These are phyloP conservation scores for Aurelia aurita complex sp. Pacific DNA, from an alignment of 30 jellyfish, hydroid and myxozoan genomes.

Conservation along the genomic window DNA sequence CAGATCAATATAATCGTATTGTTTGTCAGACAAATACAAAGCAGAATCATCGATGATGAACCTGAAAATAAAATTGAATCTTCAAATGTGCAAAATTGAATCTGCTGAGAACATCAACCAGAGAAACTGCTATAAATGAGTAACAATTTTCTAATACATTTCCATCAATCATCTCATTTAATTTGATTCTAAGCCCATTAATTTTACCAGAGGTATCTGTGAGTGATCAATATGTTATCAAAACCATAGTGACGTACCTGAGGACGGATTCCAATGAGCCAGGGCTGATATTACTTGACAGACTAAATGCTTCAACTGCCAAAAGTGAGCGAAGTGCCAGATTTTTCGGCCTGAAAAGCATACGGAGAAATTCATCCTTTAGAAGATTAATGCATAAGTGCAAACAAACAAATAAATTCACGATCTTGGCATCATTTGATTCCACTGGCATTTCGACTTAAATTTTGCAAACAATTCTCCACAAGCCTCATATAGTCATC, in stretches of 20 bases:
- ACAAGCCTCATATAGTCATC: too few species aligned
- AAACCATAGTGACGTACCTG: conserved; percentile 50
- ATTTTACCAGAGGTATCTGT: too few species aligned
- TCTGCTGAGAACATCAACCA: too few species aligned
- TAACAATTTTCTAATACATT: too few species aligned
- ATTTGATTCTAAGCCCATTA: too few species aligned
- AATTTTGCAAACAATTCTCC: too few species aligned
- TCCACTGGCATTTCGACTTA: neutral
- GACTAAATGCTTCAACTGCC: conserved; percentile 80
- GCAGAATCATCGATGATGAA: conserved; percentile 93
- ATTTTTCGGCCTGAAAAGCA: conserved; percentile 75
- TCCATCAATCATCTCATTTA: too few species aligned
- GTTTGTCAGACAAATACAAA: conserved; percentile 71
- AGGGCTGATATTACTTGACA: conserved; percentile 89
- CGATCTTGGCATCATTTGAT: neutral
- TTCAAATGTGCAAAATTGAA: too few species aligned
- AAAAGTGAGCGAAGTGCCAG: conserved; percentile 73
- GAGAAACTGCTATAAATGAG: neutral
- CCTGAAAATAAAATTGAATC: conserved; percentile 27
- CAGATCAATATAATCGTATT: conserved; percentile 29
- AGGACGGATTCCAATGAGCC: conserved; percentile 89
- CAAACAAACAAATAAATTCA: neutral
- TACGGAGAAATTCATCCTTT: neutral
- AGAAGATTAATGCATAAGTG: neutral
- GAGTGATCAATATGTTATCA: neutral